These are phyloP conservation scores for Vanacampus margaritifer DNA, from an alignment of 2,113 vertebrate species.

Conservation along the genomic window DNA sequence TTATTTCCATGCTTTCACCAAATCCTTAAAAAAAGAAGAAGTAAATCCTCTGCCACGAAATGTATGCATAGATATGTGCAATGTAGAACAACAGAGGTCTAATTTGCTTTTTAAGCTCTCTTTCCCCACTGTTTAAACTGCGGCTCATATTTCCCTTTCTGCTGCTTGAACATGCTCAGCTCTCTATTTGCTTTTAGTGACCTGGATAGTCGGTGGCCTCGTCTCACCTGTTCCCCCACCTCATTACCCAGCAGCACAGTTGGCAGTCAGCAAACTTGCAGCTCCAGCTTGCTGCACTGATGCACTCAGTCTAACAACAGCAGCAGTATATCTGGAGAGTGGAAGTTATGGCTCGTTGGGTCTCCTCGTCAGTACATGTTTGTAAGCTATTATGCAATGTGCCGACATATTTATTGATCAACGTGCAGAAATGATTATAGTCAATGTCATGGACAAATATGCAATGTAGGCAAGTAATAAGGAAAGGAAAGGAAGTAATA, in stretches of 20 bases:
- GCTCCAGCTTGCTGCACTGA: conserved; percentile 22
- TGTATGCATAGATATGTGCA: neutral
- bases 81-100: conserved; percentile 2
- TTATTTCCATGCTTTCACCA: neutral
- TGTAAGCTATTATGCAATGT: conserved; percentile 8
- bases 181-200: conserved; percentile 34
- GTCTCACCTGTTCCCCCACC: conserved; percentile 29
- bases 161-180: conserved; percentile 24
- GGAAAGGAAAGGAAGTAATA: too few relatives aligned
- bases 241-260: conserved; percentile 22
- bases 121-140: neutral
- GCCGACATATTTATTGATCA: conserved; percentile 31
- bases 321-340: neutral
- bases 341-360: conserved; percentile 9
- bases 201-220: conserved; percentile 26
- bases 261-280: conserved; percentile 25
- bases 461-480: neutral
- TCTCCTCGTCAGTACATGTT: conserved; percentile 3
- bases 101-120: conserved; percentile 1
- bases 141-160: conserved; percentile 9
- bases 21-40: neutral
- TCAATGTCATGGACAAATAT: conserved; percentile 10
- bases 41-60: neutral
- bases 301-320: conserved; percentile 11
- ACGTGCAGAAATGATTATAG: conserved; percentile 5